These are phyloP conservation scores for Tetrao urogallus DNA, from an alignment of 2,113 vertebrate genomes.

Conservation along the genomic window DNA sequence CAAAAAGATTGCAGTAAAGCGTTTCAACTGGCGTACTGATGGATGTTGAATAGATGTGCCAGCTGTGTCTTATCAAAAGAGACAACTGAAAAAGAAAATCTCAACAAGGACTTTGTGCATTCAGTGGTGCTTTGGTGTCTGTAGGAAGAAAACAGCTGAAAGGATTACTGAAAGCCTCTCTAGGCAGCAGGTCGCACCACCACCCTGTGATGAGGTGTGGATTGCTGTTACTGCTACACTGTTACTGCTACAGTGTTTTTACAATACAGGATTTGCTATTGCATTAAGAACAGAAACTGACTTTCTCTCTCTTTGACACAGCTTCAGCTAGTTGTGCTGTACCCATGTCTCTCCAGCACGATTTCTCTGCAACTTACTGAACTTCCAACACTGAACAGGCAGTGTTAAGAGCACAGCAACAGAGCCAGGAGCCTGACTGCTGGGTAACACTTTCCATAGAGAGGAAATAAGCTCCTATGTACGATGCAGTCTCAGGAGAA, in stretches of 20 bases:
- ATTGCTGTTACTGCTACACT: not conserved
- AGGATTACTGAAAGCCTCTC: not conserved
- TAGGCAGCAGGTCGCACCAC: not conserved
- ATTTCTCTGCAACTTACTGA: not conserved
- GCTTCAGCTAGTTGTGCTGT: not conserved
- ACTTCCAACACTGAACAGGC: not conserved
- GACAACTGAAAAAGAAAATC: not conserved
- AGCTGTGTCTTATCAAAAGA: conserved; percentile 43
- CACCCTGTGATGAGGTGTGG: not conserved
- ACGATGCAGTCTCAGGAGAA: not conserved
- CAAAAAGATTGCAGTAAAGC: conserved; percentile 36
- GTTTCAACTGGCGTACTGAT: not conserved
- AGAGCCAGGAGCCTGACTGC: not conserved
- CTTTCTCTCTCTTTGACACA: not conserved
- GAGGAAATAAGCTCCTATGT: conserved; percentile 30
- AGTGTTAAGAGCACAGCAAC: not conserved
- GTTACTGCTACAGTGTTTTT: not conserved
- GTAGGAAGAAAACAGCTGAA: not conserved
- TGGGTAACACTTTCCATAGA: not conserved
- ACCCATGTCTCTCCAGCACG: not conserved
- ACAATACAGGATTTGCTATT: not conserved
- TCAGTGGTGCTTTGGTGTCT: not conserved
- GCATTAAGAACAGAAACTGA: not conserved
- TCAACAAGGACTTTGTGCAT: not conserved
- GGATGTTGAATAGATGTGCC: conserved; percentile 9